Percentiles rank a stretch among this genome's conserved stretches.
phyloP scores from a whole-genome alignment of 2,113 vertebrate genomes.

The Otis tarda region DNA sequence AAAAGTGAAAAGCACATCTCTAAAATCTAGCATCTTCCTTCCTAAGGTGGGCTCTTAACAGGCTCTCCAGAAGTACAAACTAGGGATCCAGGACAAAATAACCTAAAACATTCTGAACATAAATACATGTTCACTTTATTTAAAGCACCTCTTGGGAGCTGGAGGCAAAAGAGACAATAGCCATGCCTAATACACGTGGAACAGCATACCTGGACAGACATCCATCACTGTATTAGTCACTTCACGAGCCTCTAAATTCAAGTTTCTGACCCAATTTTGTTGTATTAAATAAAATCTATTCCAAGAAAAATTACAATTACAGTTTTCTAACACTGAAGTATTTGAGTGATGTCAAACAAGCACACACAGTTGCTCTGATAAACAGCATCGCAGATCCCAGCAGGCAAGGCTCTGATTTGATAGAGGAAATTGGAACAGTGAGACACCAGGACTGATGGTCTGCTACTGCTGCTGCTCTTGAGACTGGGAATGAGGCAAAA shows the following conservation, averaged over 20 bases:
- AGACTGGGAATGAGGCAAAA: background rate
- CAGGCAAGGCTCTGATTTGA: background rate
- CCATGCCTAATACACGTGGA: background rate
- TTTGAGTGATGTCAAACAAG: background rate
- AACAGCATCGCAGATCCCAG: background rate
- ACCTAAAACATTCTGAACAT: background rate
- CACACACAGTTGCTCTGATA: background rate
- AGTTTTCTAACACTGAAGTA: background rate
- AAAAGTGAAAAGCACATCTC: background rate
- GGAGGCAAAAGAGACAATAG: background rate
- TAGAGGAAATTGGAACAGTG: accelerated
- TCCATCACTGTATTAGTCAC: background rate
- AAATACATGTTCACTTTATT: background rate
- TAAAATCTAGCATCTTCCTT: background rate
- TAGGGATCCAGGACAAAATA: background rate
- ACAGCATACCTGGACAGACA: background rate
- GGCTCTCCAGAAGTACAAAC: background rate
- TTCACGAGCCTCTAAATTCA: background rate
- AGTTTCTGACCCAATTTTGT: background rate
- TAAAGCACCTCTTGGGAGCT: background rate
- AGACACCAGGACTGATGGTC: background rate
- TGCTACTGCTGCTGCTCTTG: background rate
- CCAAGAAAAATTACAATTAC: background rate
- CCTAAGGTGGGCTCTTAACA: background rate
- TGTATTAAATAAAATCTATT: background rate